Base-by-base conservation (phyloP, 2,113 vertebrate genomes). In the Stegastes partitus region DNA sequence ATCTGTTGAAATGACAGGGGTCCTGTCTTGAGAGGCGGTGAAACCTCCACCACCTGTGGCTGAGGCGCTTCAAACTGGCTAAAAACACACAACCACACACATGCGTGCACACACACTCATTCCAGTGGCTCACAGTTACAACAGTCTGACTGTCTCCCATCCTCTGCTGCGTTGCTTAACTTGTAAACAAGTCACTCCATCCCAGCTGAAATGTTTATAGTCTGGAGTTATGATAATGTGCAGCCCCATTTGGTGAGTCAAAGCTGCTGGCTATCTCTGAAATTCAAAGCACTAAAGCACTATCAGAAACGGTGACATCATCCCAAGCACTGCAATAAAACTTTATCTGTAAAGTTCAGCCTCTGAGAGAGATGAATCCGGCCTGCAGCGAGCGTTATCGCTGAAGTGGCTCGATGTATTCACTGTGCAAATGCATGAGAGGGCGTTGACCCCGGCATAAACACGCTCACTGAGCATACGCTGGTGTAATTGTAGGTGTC, bases 1-100 rank as follows among this genome's bases (percentile, higher is more conserved):
- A 81, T 90, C 79, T 84, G 87, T 76, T 87, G 70, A 70, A 85
- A 87, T 89, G 89, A 89, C 78, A 79, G 75, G 72, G 54, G 81
- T 86, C 55, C 65, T 82, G 85, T 68, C 75, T 86, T 68, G 57
- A 74, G 63, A 77, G 82, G 79, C 68, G 56, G 73, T 61, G 75
- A 90, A 31, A 81, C 68, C 72, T 82, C 76, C 62, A 84, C 77
- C 88, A 70, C 87, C 84, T 83, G 81, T 26, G 81, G 73, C 61
- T 79, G 19, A 78, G 18, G 10, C 66, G 23, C 68, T 83, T 71
- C 72, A 72, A 76, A 77, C 53, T 15, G 34, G 34, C 57, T 69
- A 45, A 56, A 51, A 68, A 66, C 51, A 78, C 61, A 72, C 62
- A 74, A 3, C 3, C 47, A 50, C 74, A 74, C 68, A 62, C 74